Percentiles rank a stretch among this genome's conserved stretches.
Evolutionary conservation across 2,888 invertebrate species (phyloP).

Genomic region (Heliconius erato): DNA sequence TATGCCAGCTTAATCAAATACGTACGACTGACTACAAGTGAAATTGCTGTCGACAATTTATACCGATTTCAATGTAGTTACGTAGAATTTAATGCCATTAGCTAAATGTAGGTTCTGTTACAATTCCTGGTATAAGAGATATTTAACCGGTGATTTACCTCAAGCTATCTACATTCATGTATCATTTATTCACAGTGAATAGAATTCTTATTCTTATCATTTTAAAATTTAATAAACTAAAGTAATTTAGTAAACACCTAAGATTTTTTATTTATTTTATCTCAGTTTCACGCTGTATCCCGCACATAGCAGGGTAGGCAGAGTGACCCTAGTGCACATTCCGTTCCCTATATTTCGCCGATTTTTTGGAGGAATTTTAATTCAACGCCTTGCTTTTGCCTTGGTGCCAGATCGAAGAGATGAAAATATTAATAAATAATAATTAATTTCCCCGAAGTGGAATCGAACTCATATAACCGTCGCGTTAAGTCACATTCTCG

Average conservation of each 20-base stretch:
- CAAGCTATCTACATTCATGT: slow-evolving; percentile 23
- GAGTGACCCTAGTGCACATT: neutral
- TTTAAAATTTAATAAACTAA: too few relatives aligned
- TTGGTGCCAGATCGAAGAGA: neutral
- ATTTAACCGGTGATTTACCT: slow-evolving; percentile 32
- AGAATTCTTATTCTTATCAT: slow-evolving; percentile 8
- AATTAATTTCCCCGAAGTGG: neutral
- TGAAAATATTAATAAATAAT: neutral
- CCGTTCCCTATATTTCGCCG: neutral
- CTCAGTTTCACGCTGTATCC: too few relatives aligned
- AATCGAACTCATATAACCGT: neutral
- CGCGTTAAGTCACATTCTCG: neutral
- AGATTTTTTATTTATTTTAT: too few relatives aligned
- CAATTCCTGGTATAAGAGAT: neutral
- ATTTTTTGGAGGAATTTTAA: neutral
- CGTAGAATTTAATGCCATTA: neutral
- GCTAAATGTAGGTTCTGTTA: slow-evolving; percentile 5
- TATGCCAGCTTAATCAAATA: neutral
- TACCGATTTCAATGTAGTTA: neutral
- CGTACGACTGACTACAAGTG: neutral
- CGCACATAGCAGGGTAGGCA: too few relatives aligned
- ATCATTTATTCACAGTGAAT: slow-evolving; percentile 19
- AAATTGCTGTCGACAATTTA: slow-evolving; percentile 5
- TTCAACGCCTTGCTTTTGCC: neutral
- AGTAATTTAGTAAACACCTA: too few relatives aligned